Evolutionary conservation across 2,797 vertebrate species (phyloP), one percentile per base, ranked within the genome.

Genomic region (Ammospiza maritima): DNA sequence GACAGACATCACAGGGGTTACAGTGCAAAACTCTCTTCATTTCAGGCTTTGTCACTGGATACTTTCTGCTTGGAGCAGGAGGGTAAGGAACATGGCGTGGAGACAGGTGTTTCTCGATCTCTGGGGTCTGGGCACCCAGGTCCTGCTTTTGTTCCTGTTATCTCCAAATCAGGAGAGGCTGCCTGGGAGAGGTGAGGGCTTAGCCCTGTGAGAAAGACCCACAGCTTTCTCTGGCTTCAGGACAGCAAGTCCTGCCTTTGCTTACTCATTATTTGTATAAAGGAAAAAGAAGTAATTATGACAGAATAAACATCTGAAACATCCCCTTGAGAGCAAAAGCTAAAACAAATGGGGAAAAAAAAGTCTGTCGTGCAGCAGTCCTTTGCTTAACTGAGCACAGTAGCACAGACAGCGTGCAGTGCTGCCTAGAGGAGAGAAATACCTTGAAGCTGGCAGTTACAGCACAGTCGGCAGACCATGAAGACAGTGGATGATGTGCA

Each of bases 251-350:
- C 26, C 57, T 79, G 64, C 38, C 77, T 92, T 82, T 83, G 72
- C 72, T 93, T 90, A 88, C 45, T 92, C n/a, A 22, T 71, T 94
- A 85, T 94, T 93, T 95, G 50, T 92, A 53, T 53, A 93, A 85
- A 89, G 78, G 61, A 82, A 87, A 53, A 90, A 80, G 45, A 57
- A 92, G 56, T 47, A 67, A 80, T 73, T 87, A 36, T 4, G 4
- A n/a, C 23, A 56, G 75, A 94, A 85, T 92, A 95, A 91, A 96
- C 61, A 88, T 72, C 34, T 90, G 40, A 83, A 90, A 71, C 26
- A 57, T 58, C 44, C n/a, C 93, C 48, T 90, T 38, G 71, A 70
- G 7, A 90, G 7, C 14, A 72, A 76, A 85, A 77, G 30, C 17
- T 69, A 54, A 58, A 81, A 40, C 4, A 42, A 57, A 3, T 3